Percentiles rank a stretch among this genome's conserved stretches.
Conservation (phyloP, 1,140 invertebrate species). For the Drosophila sturtevanti region DNA sequence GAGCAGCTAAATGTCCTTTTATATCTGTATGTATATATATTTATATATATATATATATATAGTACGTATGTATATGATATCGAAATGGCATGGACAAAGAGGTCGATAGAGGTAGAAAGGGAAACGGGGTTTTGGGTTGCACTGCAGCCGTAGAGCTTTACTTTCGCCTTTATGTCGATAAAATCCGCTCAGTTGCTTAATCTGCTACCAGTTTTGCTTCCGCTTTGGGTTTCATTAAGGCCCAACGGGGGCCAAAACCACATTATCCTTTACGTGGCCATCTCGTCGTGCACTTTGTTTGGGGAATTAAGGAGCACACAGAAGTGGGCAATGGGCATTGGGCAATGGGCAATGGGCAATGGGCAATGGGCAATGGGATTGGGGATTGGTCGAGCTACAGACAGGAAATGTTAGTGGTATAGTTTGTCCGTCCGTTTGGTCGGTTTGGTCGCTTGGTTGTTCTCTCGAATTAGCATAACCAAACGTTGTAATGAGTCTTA, state of each 20-base stretch:
- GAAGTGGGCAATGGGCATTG: not conserved
- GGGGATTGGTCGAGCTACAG: not conserved
- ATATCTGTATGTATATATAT: constrained; percentile 7
- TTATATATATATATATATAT: not conserved
- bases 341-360: not conserved
- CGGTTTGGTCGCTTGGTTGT: not conserved
- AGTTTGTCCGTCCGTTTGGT: constrained; percentile 23
- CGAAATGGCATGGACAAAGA: not conserved
- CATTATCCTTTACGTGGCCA: constrained; percentile 57
- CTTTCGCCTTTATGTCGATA: constrained; percentile 63
- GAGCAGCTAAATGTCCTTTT: constrained; percentile 32
- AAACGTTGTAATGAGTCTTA: constrained; percentile 78
- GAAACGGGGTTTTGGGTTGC: constrained; percentile 27
- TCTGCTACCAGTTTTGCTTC: constrained; percentile 74
- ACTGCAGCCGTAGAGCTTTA: constrained; percentile 24
- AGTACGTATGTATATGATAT: too few species aligned
- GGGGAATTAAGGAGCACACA: constrained; percentile 50
- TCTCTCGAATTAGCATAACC: constrained; percentile 72
- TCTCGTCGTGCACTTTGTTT: constrained; percentile 46
- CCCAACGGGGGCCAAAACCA: constrained; percentile 56
- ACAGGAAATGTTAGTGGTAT: constrained; percentile 41
- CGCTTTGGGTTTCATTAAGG: constrained; percentile 74
- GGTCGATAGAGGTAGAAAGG: not conserved
- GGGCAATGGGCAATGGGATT: not conserved
- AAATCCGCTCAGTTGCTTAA: constrained; percentile 78